Base-by-base conservation (phyloP, 2,797 vertebrate species). In the Enteromius fasciolatus region DNA sequence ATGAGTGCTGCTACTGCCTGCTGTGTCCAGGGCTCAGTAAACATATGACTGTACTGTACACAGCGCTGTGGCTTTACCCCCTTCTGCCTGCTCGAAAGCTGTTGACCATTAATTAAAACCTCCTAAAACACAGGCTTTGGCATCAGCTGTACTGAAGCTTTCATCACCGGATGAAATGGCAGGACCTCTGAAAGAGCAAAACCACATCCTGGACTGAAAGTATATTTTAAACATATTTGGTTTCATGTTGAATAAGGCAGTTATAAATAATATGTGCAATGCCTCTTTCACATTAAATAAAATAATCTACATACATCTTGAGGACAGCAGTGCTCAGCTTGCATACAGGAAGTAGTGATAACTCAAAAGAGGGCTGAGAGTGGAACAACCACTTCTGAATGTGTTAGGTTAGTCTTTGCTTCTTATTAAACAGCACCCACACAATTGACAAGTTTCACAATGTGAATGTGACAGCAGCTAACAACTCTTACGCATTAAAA, bases 1-100 rank as follows among this genome's bases (percentile, higher is more conserved):
- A 76, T 59, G 33, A 41, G 52, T 23, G 33, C n/a, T 31, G 17
- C 41, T 20, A 28, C 20, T 44, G 36, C 52, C 52, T 39, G 59
- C 18, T 52, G 70, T 33, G 48, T 36, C 31, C 70, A 66, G 23
- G 64, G 59, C 61, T 77, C 41, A 77, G 57, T 33, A 76, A 76
- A 63, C 7, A 7, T 78, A 44, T 39, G 63, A 52, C 44, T 66
- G 25, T 17, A 63, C 39, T 28, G 17, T 57, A 48, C 36, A 41
- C 73, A 18, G n/a, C 3, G 1, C 39, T 76, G 57, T 63, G 57
- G 25, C 74, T 44, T 68, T 68, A 28, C 23, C 33, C 46, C 31
- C 31, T 75, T 41, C 46, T 12, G 63, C 31, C 59, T 7, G n/a
- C n/a, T 25, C n/a, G 68, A 69, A 69, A 79, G 77, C 46, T 48